Evolutionary conservation across 2,888 invertebrate genomes (phyloP).

Genomic region (Eupithecia pulchellata): DNA sequence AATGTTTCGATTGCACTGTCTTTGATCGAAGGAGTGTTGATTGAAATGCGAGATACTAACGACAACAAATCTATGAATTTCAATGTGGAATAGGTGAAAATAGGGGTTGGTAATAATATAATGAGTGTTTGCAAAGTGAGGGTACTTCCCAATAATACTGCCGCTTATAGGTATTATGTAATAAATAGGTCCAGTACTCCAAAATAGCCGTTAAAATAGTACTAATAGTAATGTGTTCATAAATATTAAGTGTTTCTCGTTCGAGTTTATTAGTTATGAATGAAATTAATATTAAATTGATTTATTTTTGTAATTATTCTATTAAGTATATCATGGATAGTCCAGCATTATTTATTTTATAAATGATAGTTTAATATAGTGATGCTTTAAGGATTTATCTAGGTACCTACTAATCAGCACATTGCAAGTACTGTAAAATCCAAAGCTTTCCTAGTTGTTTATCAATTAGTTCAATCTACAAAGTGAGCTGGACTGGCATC

Average conservation of each 20-base stretch:
- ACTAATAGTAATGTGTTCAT: too few species aligned
- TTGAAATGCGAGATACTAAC: slow-evolving; percentile 14
- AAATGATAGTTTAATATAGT: not conserved
- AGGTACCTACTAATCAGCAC: not conserved
- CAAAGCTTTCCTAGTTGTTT: not conserved
- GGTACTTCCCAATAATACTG: too few species aligned
- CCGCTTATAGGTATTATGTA: too few species aligned
- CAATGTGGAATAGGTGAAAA: slow-evolving; percentile 1
- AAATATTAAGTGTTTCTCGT: too few species aligned
- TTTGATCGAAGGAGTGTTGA: slow-evolving; percentile 10
- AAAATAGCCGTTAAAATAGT: too few species aligned
- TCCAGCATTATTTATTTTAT: too few species aligned
- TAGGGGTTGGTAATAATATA: not conserved
- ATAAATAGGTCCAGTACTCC: too few species aligned
- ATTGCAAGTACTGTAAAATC: not conserved
- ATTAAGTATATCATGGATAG: too few species aligned
- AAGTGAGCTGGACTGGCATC: not conserved
- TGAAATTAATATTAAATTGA: not conserved
- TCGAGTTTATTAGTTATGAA: not conserved
- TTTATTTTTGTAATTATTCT: too few species aligned
- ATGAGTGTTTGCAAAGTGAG: not conserved
- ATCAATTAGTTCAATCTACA: not conserved
- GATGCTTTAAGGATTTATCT: not conserved
- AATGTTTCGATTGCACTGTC: slow-evolving; percentile 20
- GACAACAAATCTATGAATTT: slow-evolving; percentile 13